phyloP scores from a whole-genome alignment of 1,140 invertebrate species.

The Pseudobourletiella spinata region DNA sequence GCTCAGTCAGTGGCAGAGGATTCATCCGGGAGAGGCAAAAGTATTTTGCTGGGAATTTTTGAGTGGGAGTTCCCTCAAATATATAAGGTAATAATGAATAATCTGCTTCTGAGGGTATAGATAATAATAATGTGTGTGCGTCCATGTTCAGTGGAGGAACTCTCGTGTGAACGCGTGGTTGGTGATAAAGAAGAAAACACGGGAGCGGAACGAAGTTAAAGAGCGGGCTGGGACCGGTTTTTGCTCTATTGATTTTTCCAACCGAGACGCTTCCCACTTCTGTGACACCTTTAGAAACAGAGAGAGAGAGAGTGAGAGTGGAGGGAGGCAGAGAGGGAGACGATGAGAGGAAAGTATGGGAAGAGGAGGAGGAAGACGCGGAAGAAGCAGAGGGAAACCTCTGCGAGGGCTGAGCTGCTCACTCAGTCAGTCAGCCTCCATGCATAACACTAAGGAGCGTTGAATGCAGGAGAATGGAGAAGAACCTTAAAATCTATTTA shows the following conservation, averaged over 20 bases:
- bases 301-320: neutral
- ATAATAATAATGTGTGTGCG: neutral
- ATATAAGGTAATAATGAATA: neutral
- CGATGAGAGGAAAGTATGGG: neutral
- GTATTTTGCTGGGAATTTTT: neutral
- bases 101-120: neutral
- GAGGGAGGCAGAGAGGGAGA: too few relatives aligned
- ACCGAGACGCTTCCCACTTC: neutral
- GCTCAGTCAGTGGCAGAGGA: too few relatives aligned
- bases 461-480: constrained; percentile 10
- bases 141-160: neutral
- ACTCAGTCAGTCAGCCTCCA: neutral
- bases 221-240: constrained; percentile 9
- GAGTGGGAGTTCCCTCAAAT: neutral
- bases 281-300: constrained; percentile 1
- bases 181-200: neutral
- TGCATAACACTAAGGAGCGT: neutral
- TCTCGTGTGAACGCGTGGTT: neutral
- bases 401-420: neutral
- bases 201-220: constrained; percentile 6
- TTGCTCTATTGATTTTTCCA: constrained; percentile 7
- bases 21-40: too few relatives aligned
- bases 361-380: neutral
- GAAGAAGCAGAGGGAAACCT: neutral
- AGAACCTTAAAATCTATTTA: constrained; percentile 34